These are phyloP conservation scores for Triplophysa dalaica DNA, from an alignment of 2,113 vertebrate genomes.

Conservation along the genomic window DNA sequence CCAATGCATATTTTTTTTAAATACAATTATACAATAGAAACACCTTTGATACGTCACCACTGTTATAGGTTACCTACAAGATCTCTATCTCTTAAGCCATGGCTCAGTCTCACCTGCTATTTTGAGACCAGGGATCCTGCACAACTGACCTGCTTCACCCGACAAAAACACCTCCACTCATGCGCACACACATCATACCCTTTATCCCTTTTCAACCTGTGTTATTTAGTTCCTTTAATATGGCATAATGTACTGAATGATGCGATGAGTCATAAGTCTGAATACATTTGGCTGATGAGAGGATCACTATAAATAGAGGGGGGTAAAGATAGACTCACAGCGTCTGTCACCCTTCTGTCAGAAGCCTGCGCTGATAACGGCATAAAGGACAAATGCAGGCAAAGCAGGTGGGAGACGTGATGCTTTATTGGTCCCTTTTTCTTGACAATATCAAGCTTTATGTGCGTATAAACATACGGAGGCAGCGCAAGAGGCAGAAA, in stretches of 20 bases:
- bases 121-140: conserved; percentile 48
- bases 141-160: conserved; percentile 13
- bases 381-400: background rate
- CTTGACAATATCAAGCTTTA: conserved; percentile 15
- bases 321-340: conserved; percentile 20
- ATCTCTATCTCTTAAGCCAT: conserved; percentile 40
- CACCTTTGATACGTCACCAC: background rate
- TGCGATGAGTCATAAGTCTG: conserved; percentile 26
- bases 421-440: conserved; percentile 1
- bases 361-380: conserved; percentile 26
- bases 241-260: conserved; percentile 21
- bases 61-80: conserved; percentile 3
- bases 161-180: conserved; percentile 28
- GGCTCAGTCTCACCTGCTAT: conserved; percentile 49
- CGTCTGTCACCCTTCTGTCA: conserved; percentile 26
- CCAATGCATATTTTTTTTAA: no score
- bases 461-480: background rate
- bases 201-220: background rate
- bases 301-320: conserved; percentile 40
- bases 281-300: conserved; percentile 40
- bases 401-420: conserved; percentile 17
- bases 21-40: no score
- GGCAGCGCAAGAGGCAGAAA: background rate
- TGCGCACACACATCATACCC: background rate
- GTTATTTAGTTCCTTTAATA: conserved; percentile 24